A percentile compares a stretch with the other conserved stretches of the same genome.
Conservation (phyloP, 2,797 vertebrate species). For the Tinamus major region DNA sequence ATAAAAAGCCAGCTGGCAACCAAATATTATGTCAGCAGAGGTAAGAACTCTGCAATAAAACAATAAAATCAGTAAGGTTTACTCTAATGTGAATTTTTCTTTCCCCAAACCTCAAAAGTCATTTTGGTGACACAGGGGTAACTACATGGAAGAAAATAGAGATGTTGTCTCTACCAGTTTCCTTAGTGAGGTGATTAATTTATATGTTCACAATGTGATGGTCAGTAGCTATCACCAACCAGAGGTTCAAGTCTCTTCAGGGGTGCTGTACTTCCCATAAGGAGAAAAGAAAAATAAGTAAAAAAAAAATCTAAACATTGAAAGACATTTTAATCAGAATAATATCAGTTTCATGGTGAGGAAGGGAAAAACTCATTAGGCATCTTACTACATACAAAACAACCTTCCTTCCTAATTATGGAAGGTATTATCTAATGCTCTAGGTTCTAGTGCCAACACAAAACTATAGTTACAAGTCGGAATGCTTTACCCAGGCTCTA, state of each 20-base stretch:
- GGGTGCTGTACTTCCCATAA: not conserved
- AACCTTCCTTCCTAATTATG: conserved; percentile 19
- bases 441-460: not conserved
- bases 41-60: conserved; percentile 60
- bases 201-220: conserved; percentile 60
- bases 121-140: conserved; percentile 67
- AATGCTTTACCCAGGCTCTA: not conserved
- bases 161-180: conserved; percentile 69
- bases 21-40: not conserved
- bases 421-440: not conserved
- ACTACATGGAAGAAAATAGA: conserved; percentile 70
- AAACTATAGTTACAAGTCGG: not conserved
- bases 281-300: conserved; percentile 19
- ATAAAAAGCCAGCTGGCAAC: conserved; percentile 63
- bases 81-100: conserved; percentile 61
- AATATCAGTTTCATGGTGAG: conserved; percentile 1
- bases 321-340: conserved; percentile 18
- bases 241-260: conserved; percentile 48
- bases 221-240: conserved; percentile 50
- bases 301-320: conserved; percentile 23
- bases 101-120: conserved; percentile 71
- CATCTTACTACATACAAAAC: not conserved
- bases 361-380: not conserved
- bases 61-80: conserved; percentile 73
- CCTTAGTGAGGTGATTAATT: conserved; percentile 67